These are phyloP conservation scores for Fulica atra DNA, from an alignment of 2,113 vertebrate species.

Conservation along the genomic window DNA sequence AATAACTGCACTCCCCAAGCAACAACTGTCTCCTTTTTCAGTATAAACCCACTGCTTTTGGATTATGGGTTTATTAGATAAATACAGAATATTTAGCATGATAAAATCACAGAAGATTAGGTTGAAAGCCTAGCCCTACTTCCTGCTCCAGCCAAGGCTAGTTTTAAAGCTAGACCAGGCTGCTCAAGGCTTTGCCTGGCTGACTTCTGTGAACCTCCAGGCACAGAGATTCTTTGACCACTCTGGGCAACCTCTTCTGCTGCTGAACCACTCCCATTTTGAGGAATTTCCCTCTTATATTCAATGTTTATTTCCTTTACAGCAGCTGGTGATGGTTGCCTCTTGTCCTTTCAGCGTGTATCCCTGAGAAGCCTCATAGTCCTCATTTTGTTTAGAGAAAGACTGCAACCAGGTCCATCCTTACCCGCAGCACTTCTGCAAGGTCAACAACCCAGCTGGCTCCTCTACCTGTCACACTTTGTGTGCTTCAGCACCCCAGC, in stretches of 20 bases:
- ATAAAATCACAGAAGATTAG: neutral
- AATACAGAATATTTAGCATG: neutral
- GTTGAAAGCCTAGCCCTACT: neutral
- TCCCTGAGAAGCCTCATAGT: neutral
- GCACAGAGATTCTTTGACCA: neutral
- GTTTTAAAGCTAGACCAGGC: neutral
- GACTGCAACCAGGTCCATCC: neutral
- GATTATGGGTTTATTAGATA: neutral
- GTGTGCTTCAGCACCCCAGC: fast-evolving
- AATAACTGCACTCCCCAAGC: neutral
- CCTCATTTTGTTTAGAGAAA: neutral
- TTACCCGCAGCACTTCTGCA: fast-evolving
- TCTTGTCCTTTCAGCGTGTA: neutral
- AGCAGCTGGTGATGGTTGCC: neutral
- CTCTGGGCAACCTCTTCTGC: neutral
- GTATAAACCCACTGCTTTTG: neutral
- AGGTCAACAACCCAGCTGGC: neutral
- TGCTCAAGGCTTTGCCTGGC: neutral
- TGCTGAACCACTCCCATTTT: neutral
- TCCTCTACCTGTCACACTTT: fast-evolving
- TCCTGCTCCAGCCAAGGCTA: neutral
- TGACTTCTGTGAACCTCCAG: neutral
- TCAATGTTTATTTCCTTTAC: neutral
- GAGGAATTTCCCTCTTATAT: neutral
- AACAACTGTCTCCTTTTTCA: neutral